Percentiles rank a stretch among this genome's conserved stretches.
Evolutionary conservation across 2,113 vertebrate genomes (phyloP).

Genomic region (Abramis brama): DNA sequence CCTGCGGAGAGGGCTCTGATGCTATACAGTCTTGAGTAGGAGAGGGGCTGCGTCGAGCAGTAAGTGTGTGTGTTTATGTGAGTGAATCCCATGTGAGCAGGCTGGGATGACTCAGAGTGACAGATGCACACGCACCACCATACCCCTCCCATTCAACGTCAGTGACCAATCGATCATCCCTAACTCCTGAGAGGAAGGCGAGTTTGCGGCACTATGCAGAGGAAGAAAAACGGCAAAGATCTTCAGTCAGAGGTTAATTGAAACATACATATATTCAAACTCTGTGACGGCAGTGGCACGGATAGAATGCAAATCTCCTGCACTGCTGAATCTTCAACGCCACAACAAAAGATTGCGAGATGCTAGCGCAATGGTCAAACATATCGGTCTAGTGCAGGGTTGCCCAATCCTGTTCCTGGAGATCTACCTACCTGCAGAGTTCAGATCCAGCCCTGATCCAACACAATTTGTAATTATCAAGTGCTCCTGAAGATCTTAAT

Average conservation of each 20-base stretch:
- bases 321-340: background rate
- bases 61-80: constrained; percentile 20
- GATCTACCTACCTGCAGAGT: no score
- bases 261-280: background rate
- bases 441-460: no score
- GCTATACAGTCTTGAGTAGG: constrained; percentile 10
- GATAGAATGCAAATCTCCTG: background rate
- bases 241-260: background rate
- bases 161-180: constrained; percentile 51
- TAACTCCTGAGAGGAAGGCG: constrained; percentile 37
- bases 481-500: no score
- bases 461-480: no score
- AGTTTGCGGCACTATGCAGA: constrained; percentile 31
- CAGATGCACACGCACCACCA: constrained; percentile 45
- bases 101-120: constrained; percentile 57
- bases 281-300: background rate
- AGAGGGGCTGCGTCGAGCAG: constrained; percentile 20
- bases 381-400: no score
- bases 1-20: constrained; percentile 11
- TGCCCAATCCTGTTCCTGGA: no score
- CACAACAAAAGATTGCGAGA: background rate
- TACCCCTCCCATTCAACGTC: constrained; percentile 29
- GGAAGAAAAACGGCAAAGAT: background rate
- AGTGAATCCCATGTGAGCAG: constrained; percentile 41
- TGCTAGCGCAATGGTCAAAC: no score